Conservation (phyloP, 2,797 vertebrate genomes). For the Gymnopithys bicolor region DNA sequence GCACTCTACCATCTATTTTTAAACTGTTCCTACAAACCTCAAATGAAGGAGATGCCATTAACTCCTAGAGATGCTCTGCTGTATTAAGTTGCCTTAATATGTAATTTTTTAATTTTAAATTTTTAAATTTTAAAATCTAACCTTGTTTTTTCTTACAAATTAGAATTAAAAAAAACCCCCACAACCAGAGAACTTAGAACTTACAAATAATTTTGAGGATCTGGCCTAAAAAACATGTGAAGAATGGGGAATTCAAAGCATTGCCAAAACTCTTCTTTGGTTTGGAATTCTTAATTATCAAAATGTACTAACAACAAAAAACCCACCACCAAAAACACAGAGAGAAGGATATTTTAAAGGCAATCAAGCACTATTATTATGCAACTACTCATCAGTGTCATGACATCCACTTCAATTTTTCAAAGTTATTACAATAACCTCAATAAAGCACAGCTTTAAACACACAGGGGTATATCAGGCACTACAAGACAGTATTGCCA, state of each 20-base stretch:
- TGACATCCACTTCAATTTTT: neutral
- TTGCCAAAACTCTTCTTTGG: neutral
- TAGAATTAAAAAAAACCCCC: neutral
- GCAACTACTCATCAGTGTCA: neutral
- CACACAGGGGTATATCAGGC: neutral
- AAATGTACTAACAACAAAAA: neutral
- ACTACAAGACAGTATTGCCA: neutral
- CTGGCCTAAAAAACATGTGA: neutral
- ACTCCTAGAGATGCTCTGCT: neutral
- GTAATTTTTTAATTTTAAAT: neutral
- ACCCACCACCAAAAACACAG: neutral
- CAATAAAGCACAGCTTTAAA: neutral
- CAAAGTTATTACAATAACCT: neutral
- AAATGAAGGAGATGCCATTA: neutral
- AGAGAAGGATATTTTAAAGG: neutral
- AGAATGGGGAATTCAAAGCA: neutral
- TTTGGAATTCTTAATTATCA: neutral
- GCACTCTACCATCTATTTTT: neutral
- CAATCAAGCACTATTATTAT: neutral
- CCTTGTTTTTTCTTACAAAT: neutral
- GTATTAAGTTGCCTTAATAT: neutral
- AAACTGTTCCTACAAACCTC: neutral
- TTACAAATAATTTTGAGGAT: neutral
- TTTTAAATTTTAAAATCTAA: neutral
- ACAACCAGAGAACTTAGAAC: neutral